phyloP scores from a whole-genome alignment of 2,888 invertebrate species.

The Mantis religiosa region DNA sequence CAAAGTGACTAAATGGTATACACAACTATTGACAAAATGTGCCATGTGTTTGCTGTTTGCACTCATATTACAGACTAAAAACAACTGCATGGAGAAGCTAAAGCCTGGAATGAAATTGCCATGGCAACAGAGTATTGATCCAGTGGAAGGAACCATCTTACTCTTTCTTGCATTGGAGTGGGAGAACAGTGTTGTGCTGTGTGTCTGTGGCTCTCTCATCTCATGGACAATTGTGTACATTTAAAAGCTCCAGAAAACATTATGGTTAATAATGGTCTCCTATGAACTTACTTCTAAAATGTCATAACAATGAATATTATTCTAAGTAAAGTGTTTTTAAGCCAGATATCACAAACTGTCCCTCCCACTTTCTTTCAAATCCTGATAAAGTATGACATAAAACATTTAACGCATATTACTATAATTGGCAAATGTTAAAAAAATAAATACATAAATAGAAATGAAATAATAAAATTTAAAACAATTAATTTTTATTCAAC shows the following conservation, averaged over 20 bases:
- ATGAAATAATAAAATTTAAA: too few species aligned
- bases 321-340: too few species aligned
- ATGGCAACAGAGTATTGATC: constrained; percentile 28
- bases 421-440: too few species aligned
- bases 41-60: not conserved
- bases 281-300: not conserved
- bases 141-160: constrained; percentile 19
- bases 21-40: not conserved
- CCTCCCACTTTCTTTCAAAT: too few species aligned
- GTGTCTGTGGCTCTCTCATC: not conserved
- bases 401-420: too few species aligned
- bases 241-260: not conserved
- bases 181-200: not conserved
- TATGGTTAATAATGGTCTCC: too few species aligned
- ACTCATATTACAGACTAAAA: not conserved
- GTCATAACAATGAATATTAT: not conserved
- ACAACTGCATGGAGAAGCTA: not conserved
- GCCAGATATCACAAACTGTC: too few species aligned
- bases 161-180: not conserved
- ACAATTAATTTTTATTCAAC: too few species aligned
- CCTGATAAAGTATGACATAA: too few species aligned
- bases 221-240: not conserved
- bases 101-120: constrained; percentile 1
- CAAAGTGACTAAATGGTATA: not conserved
- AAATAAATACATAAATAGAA: too few species aligned